phyloP scores from a whole-genome alignment of 2,888 invertebrate species.

The Drosophila emarginata region DNA sequence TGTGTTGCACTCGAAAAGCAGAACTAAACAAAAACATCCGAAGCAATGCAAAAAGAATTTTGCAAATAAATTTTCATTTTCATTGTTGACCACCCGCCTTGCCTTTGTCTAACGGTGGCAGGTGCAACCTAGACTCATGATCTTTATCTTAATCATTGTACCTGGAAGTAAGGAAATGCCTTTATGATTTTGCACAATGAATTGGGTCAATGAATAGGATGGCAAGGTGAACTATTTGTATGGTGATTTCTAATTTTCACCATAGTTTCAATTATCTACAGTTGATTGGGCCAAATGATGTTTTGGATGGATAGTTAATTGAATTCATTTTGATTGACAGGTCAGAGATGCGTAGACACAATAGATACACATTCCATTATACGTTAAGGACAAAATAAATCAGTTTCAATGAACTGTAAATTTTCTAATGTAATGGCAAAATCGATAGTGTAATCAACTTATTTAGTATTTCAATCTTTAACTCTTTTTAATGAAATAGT shows the following conservation, averaged over 20 bases:
- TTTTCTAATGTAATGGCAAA: not conserved
- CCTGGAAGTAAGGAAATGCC: conserved; percentile 23
- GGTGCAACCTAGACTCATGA: conserved; percentile 57
- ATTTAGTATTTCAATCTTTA: too few species aligned
- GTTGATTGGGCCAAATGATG: not conserved
- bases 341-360: not conserved
- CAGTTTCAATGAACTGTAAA: not conserved
- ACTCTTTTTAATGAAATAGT: too few species aligned
- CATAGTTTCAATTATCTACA: not conserved
- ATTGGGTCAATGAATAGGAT: conserved; percentile 2
- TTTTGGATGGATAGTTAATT: conserved; percentile 16
- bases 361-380: too few species aligned
- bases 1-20: conserved; percentile 53
- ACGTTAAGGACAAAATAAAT: not conserved
- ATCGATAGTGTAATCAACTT: not conserved
- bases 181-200: conserved; percentile 63
- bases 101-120: conserved; percentile 51
- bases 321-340: conserved; percentile 20
- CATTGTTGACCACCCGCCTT: conserved; percentile 48
- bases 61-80: conserved; percentile 28
- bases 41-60: conserved; percentile 26
- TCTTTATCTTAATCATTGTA: conserved; percentile 40
- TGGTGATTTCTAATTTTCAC: not conserved
- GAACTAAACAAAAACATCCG: conserved; percentile 4
- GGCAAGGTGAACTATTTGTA: not conserved